These are phyloP conservation scores for Strongylocentrotus purpuratus DNA, from an alignment of 35 echinoderm and acorn worm species.

Conservation along the genomic window DNA sequence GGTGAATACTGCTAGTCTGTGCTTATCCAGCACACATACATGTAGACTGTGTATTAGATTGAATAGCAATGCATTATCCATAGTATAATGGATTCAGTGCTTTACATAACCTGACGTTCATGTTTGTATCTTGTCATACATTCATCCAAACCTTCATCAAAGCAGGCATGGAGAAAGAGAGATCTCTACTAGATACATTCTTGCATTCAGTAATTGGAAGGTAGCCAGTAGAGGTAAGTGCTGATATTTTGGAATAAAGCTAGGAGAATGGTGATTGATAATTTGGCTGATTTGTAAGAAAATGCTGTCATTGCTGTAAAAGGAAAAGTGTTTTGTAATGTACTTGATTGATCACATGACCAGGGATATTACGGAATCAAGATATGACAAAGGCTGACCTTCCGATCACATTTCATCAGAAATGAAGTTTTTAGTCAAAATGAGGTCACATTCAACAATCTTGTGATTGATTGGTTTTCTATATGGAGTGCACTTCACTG, in stretches of 20 bases:
- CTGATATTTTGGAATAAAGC: not conserved
- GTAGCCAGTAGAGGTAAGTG: not conserved
- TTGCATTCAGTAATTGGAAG: not conserved
- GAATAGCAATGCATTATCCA: not conserved
- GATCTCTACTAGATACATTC: not conserved
- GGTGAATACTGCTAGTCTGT: not conserved
- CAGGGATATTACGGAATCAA: not conserved
- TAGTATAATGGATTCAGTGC: not conserved
- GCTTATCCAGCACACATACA: not conserved
- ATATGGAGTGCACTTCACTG: not conserved
- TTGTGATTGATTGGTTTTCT: not conserved
- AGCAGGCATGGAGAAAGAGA: not conserved
- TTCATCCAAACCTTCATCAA: not conserved
- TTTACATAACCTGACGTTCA: not conserved
- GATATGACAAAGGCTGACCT: not conserved
- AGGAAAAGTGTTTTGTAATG: not conserved
- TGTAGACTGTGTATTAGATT: not conserved
- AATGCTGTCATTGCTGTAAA: not conserved
- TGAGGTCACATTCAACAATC: not conserved
- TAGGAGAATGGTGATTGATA: constrained; percentile 23
- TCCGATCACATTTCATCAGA: not conserved
- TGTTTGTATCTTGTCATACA: not conserved
- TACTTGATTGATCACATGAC: not conserved
- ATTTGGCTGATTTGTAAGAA: constrained; percentile 31
- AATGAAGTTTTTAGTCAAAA: not conserved